Percentiles rank a stretch among this genome's conserved stretches.
These are phyloP conservation scores for Stichodactyla mertensii DNA, from an alignment of 64 coral and sea anemone species.

Conservation along the genomic window DNA sequence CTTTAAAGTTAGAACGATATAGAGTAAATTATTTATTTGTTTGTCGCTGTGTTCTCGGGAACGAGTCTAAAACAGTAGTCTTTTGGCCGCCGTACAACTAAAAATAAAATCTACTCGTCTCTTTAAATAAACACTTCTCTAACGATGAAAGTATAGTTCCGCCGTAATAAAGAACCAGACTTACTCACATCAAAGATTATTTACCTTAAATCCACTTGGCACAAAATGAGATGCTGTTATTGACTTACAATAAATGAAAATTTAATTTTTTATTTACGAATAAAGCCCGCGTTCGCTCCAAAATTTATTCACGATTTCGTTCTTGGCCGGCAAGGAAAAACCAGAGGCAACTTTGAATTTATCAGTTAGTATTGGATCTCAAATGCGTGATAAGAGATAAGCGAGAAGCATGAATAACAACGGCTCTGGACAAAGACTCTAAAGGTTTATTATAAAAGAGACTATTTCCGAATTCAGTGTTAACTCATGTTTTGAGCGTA, in stretches of 20 bases:
- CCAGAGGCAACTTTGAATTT: no score
- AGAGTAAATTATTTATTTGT: not conserved
- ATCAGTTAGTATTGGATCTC: no score
- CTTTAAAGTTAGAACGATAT: not conserved
- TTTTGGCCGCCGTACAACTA: not conserved
- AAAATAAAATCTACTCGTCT: not conserved
- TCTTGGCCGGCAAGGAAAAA: no score
- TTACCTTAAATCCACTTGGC: not conserved
- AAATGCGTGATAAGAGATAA: no score
- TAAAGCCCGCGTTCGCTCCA: not conserved
- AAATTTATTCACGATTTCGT: no score
- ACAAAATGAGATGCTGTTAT: not conserved
- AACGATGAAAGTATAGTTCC: not conserved
- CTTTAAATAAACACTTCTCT: not conserved
- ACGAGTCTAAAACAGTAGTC: not conserved
- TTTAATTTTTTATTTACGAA: not conserved
- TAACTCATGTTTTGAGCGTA: no score
- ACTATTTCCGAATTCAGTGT: no score
- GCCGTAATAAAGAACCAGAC: not conserved
- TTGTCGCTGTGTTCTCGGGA: not conserved
- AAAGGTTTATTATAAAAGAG: no score
- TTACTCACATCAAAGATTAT: not conserved
- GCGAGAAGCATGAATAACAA: no score
- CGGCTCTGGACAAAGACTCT: no score
- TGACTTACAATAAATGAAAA: not conserved